Evolutionary conservation across 2,797 vertebrate species (phyloP), one percentile per base, ranked within the genome.

Genomic region (Ctenopoma kingsleyae): DNA sequence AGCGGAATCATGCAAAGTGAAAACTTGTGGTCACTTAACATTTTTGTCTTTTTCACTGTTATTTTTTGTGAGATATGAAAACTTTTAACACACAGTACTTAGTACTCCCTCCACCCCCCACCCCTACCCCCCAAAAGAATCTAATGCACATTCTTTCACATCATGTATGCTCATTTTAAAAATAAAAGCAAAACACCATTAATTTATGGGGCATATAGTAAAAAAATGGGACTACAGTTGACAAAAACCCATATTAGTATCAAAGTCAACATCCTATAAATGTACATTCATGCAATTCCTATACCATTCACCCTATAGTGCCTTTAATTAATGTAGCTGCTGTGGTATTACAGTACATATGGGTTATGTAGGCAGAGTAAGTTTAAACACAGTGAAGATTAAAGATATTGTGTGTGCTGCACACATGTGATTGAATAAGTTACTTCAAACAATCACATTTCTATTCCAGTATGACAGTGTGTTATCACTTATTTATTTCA

Each of bases 201-300:
- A 49, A 23, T 35, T 58, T 71, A 53, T 57, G 44, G 20, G 51
- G 49, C 44, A 65, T 48, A 59, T 76, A 58, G 38, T 54, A 40
- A 74, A 85, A 64, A 73, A 81, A 78, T 40, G 20, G 43, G 61
- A 71, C 59, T 50, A 51, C 20, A 75, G 46, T 22, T 62, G 16
- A 82, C 68, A 56, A 68, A 57, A 50, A 78, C 16, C 57, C 55
- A 52, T 67, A 60, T 87, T 66, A 76, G 57, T 74, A 65, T 71
- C 41, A 64, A 85, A 89, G 76, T 17, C 58, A 66, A 84, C 55
- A 75, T 66, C 47, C 32, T 49, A 67, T 36, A 67, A 46, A 74
- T 83, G 60, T 82, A 87, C 80, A 87, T 86, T 87, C 80, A 87
- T 86, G 82, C 78, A 77, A 49, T 80, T 84, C 43, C 46, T 76